A percentile compares a stretch with the other conserved stretches of the same genome.
These are phyloP conservation scores for Thryonomys swinderianus DNA, from an alignment of 2,113 vertebrate genomes.

Conservation along the genomic window DNA sequence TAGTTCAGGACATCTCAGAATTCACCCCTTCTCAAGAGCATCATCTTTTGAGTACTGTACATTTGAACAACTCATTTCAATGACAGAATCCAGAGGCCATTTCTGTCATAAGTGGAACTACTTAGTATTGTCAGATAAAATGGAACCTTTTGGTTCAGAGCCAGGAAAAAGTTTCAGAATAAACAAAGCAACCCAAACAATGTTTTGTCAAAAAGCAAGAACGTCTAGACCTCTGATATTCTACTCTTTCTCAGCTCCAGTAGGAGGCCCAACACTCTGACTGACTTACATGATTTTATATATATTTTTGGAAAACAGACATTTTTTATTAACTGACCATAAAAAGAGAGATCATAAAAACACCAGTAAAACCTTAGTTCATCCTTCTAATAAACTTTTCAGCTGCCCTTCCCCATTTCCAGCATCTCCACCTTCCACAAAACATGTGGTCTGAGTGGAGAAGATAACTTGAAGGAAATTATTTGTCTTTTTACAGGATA, in stretches of 20 bases:
- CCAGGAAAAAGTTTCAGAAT: constrained; percentile 22
- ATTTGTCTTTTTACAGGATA: not conserved
- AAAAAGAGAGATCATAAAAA: not conserved
- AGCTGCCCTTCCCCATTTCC: not conserved
- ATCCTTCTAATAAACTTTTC: not conserved
- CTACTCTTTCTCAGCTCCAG: not conserved
- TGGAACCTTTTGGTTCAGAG: constrained; percentile 13
- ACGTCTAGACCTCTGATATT: not conserved
- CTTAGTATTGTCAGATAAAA: not conserved
- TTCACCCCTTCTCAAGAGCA: not conserved
- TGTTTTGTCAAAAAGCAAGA: constrained; percentile 44
- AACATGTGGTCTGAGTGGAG: not conserved
- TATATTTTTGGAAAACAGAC: not conserved
- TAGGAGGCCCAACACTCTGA: not conserved
- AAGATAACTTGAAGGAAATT: not conserved
- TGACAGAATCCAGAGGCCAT: constrained; percentile 26
- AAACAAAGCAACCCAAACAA: not conserved
- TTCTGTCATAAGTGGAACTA: constrained; percentile 6
- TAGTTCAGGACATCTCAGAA: not conserved
- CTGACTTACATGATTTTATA: not conserved
- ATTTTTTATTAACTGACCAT: not conserved
- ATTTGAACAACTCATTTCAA: constrained; percentile 22
- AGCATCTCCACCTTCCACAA: not conserved
- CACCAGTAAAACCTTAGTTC: not conserved
- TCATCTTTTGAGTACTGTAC: not conserved